These are phyloP conservation scores for Platycheirus rosarum DNA, from an alignment of 2,888 invertebrate genomes.

Conservation along the genomic window DNA sequence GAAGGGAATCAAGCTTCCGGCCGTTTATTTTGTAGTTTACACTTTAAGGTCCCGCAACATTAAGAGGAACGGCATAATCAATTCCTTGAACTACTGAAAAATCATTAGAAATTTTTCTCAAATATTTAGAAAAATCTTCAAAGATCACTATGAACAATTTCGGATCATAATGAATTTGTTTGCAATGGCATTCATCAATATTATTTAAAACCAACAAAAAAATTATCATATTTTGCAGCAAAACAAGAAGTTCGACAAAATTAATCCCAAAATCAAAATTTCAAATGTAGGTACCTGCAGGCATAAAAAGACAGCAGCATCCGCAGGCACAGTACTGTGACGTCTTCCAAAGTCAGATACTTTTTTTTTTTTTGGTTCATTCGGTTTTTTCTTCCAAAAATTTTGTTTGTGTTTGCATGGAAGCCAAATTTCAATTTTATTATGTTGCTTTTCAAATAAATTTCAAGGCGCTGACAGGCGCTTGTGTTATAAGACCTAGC, in stretches of 20 bases:
- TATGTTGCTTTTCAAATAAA: constrained; percentile 66
- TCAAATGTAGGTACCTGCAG: constrained; percentile 73
- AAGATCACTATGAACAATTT: too few relatives aligned
- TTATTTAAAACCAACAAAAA: constrained; percentile 43
- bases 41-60: too few relatives aligned
- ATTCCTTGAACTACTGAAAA: too few relatives aligned
- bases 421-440: constrained; percentile 19
- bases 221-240: constrained; percentile 67
- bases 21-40: too few relatives aligned
- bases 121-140: too few relatives aligned
- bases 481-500: constrained; percentile 63
- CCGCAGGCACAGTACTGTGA: constrained; percentile 26
- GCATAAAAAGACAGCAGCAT: constrained; percentile 59
- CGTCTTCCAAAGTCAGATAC: constrained; percentile 4
- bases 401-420: constrained; percentile 18
- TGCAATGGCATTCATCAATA: constrained; percentile 8
- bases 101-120: too few relatives aligned
- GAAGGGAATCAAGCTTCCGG: too few relatives aligned
- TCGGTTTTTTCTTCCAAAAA: constrained; percentile 13
- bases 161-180: too few relatives aligned
- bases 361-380: constrained; percentile 7
- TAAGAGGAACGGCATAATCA: too few relatives aligned
- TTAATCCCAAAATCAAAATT: constrained; percentile 70
- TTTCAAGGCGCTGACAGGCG: constrained; percentile 71
- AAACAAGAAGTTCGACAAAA: constrained; percentile 59